Conservation (phyloP, 2,113 vertebrate species). For the Carassius auratus region DNA sequence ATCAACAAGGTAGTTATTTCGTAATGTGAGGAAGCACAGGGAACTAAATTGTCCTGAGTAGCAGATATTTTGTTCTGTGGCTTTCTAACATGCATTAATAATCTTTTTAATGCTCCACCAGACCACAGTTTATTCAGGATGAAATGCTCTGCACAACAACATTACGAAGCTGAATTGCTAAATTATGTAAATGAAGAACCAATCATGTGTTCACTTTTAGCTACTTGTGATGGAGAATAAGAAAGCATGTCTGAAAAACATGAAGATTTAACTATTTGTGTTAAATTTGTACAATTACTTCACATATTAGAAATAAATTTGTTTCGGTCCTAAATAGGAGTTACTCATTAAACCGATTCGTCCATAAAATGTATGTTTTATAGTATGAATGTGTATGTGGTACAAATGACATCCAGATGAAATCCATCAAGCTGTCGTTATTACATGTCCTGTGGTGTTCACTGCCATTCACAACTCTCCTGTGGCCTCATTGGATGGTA, state of each 20-base stretch:
- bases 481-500: too few relatives aligned
- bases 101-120: conserved; percentile 8
- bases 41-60: background rate
- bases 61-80: background rate
- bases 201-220: background rate
- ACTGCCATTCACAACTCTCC: too few relatives aligned
- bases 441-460: too few relatives aligned
- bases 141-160: background rate
- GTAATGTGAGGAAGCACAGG: background rate
- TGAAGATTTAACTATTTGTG: background rate
- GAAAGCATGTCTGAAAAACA: background rate
- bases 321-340: background rate
- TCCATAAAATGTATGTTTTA: too few relatives aligned
- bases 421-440: too few relatives aligned
- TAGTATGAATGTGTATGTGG: too few relatives aligned
- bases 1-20: background rate
- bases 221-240: background rate
- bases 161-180: background rate
- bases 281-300: background rate
- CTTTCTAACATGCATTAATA: conserved; percentile 24
- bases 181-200: background rate
- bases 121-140: background rate
- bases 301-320: background rate
- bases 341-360: too few relatives aligned
- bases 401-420: too few relatives aligned